Conservation (phyloP, 2,113 vertebrate species). For the Gadus chalcogrammus region DNA sequence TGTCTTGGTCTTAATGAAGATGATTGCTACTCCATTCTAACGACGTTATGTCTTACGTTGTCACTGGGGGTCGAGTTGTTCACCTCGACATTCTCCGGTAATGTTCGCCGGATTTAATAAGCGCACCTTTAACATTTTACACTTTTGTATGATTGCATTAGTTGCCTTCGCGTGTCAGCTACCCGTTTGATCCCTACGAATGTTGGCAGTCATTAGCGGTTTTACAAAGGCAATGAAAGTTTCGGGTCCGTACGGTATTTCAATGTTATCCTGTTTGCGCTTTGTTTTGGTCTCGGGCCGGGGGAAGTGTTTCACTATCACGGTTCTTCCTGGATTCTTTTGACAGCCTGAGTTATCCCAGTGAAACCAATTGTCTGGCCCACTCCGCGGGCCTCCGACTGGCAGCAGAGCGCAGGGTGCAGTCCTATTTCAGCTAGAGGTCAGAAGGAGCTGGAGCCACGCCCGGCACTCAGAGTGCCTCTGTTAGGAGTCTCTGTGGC, state of each 20-base stretch:
- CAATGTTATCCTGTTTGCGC: no score
- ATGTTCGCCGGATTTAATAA: conserved; percentile 23
- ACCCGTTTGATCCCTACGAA: no score
- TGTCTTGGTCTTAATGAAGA: conserved; percentile 12
- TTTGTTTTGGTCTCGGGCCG: no score
- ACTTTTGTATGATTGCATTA: conserved; percentile 12
- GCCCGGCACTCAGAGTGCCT: conserved; percentile 27
- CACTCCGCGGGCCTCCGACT: conserved; percentile 12
- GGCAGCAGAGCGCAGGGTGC: conserved; percentile 11
- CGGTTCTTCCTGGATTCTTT: neutral
- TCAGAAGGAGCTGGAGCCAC: conserved; percentile 40
- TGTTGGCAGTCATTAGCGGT: no score
- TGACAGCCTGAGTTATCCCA: neutral
- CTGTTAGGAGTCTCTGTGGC: conserved; percentile 23
- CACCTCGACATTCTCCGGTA: conserved; percentile 35
- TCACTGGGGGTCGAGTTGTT: conserved; percentile 3
- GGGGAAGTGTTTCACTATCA: neutral
- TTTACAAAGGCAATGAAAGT: no score
- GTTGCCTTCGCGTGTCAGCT: conserved; percentile 13
- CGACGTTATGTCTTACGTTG: conserved; percentile 21
- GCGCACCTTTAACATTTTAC: conserved; percentile 21
- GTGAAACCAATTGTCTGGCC: neutral
- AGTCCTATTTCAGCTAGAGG: conserved; percentile 35
- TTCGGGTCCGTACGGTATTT: no score
- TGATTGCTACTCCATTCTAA: conserved; percentile 40